These are phyloP conservation scores for Characodon lateralis DNA, from an alignment of 2,797 vertebrate genomes.

Conservation along the genomic window DNA sequence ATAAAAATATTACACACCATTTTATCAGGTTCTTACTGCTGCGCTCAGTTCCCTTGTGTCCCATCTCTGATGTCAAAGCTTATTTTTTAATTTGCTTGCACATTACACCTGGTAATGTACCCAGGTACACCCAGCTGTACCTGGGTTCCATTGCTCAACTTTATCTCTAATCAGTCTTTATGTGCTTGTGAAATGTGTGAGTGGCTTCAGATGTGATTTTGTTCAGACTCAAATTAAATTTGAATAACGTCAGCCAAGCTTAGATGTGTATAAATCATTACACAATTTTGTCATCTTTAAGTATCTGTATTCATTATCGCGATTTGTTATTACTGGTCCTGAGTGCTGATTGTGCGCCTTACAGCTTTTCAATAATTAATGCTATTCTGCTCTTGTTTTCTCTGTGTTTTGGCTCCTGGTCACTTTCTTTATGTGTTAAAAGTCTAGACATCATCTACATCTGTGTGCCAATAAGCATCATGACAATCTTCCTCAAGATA, in stretches of 20 bases:
- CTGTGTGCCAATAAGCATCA: background rate
- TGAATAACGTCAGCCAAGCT: background rate
- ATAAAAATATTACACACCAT: background rate
- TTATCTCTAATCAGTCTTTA: background rate
- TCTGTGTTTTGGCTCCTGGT: background rate
- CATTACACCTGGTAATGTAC: background rate
- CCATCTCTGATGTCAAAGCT: background rate
- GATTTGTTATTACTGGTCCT: background rate
- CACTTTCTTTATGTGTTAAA: background rate
- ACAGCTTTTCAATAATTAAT: background rate
- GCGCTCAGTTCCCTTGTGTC: no score
- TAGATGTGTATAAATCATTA: background rate
- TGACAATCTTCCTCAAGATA: background rate
- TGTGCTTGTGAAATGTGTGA: background rate
- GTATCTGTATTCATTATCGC: background rate
- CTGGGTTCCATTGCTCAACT: background rate
- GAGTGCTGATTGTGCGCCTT: background rate
- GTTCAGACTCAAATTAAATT: background rate
- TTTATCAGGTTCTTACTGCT: background rate
- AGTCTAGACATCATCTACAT: background rate
- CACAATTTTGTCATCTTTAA: background rate
- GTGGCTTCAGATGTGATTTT: background rate
- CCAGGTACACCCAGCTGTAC: background rate
- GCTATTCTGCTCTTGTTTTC: background rate
- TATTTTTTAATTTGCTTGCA: background rate